phyloP scores from a whole-genome alignment of 2,113 vertebrate species.

The Poicephalus meyeri region DNA sequence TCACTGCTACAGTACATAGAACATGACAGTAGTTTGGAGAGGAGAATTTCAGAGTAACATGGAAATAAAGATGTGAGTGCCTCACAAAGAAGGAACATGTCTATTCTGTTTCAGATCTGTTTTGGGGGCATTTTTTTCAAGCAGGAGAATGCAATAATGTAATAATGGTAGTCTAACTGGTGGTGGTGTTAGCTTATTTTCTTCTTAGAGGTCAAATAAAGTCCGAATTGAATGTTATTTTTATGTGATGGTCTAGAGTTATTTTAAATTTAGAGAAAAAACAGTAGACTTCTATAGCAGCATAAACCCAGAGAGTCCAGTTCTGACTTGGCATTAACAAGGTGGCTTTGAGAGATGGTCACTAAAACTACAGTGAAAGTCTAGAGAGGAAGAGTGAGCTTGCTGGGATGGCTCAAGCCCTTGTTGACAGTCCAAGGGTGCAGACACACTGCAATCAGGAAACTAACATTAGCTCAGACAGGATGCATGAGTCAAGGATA shows the following conservation, averaged over 20 bases:
- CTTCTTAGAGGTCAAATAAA: background rate
- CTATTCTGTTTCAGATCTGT: background rate
- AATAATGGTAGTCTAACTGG: background rate
- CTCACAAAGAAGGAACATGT: background rate
- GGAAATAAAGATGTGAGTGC: background rate
- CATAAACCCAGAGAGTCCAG: background rate
- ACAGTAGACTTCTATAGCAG: background rate
- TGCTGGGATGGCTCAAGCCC: background rate
- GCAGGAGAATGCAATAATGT: background rate
- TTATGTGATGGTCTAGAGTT: background rate
- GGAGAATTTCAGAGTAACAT: background rate
- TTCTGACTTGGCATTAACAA: background rate
- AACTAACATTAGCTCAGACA: conserved; percentile 68
- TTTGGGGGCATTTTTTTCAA: background rate
- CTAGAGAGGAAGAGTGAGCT: background rate
- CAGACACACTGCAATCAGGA: conserved; percentile 58
- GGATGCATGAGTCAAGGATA: conserved; percentile 71
- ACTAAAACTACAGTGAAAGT: background rate
- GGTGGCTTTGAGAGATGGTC: background rate
- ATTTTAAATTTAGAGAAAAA: background rate
- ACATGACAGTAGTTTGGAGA: background rate
- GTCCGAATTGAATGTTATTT: background rate
- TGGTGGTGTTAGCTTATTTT: background rate
- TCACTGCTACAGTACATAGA: background rate
- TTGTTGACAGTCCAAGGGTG: conserved; percentile 1